Evolutionary conservation across 2,888 invertebrate genomes (phyloP), one percentile per base, ranked within the genome.

Genomic region (Drosophila infuscata): DNA sequence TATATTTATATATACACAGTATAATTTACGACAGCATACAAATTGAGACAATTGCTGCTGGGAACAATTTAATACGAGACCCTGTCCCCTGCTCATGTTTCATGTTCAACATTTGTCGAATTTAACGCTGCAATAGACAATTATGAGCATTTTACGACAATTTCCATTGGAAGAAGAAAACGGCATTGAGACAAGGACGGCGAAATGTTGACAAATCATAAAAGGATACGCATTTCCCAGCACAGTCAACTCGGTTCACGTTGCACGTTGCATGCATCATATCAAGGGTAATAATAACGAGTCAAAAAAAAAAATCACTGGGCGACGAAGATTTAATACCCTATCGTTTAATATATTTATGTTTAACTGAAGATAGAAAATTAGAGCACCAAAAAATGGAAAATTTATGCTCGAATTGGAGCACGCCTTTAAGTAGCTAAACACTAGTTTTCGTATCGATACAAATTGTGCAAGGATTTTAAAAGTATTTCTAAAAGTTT

Each of bases 91-190:
- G 12, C 49, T 46, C 46, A 46, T 46, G 52, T 62, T 62, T 35
- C 54, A 63, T 70, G 53, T 61, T 29, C 63, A 38, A 78, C 84
- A 90, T 87, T 84, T 89, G 81, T 68, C 87, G 83, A 90, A 91
- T 91, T 92, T 92, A 86, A 92, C 88, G 91, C 92, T 88, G 82
- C 90, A 92, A 77, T 91, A 89, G 74, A 87, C 91, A 91, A 92
- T 92, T 91, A 91, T 91, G 83, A 83, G 76, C 76, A 68, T 92
- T 91, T 91, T 91, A 91, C 88, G 91, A 86, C 87, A 69, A 75
- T 90, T 89, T 78, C 66, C 67, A 84, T 72, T 76, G 72, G 58
- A 76, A 79, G 79, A 57, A 81, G 79, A 57, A 54, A 70, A 52
- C 46, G 62, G 57, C 65, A 36, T 53, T n/a, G 62, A 69, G 52